Percentiles rank a stretch among this genome's conserved stretches.
These are phyloP conservation scores for Ceratosolen solmsi DNA, from an alignment of 1,140 invertebrate genomes.

Conservation along the genomic window DNA sequence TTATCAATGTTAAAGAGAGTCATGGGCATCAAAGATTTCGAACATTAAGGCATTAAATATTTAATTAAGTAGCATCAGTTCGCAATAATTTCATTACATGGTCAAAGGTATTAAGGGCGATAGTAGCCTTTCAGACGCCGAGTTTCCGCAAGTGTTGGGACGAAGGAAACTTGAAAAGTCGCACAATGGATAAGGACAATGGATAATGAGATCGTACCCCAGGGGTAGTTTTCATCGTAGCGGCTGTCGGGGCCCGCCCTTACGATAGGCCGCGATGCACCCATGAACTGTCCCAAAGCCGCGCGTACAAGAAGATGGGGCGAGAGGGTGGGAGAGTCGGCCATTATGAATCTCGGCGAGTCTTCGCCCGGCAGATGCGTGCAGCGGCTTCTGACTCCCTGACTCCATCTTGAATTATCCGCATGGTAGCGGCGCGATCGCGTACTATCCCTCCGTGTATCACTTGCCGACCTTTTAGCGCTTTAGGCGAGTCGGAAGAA, in stretches of 20 bases:
- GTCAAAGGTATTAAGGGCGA: too few species aligned
- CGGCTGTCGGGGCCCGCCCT: neutral
- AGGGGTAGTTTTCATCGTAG: neutral
- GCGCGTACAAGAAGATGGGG: neutral
- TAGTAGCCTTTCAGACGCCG: too few species aligned
- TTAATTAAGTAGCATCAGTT: too few species aligned
- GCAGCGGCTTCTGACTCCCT: slow-evolving; percentile 62
- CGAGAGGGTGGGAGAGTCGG: neutral
- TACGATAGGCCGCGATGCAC: slow-evolving; percentile 51
- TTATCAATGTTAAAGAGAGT: too few species aligned
- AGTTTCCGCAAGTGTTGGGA: too few species aligned
- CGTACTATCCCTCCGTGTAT: slow-evolving; percentile 2
- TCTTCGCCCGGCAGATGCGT: neutral
- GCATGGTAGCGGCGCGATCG: slow-evolving; percentile 22
- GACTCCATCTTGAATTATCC: slow-evolving; percentile 72
- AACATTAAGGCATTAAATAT: too few species aligned
- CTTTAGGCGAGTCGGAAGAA: neutral
- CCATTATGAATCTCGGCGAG: slow-evolving; percentile 36
- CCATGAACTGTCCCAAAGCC: neutral
- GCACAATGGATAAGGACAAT: neutral
- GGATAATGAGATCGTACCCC: too few species aligned
- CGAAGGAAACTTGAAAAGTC: neutral
- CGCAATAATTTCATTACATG: too few species aligned
- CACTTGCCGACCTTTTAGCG: slow-evolving; percentile 10
- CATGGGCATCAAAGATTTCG: too few species aligned